Evolutionary conservation across 1,140 invertebrate genomes (phyloP).

Genomic region (Calliphora vicina): DNA sequence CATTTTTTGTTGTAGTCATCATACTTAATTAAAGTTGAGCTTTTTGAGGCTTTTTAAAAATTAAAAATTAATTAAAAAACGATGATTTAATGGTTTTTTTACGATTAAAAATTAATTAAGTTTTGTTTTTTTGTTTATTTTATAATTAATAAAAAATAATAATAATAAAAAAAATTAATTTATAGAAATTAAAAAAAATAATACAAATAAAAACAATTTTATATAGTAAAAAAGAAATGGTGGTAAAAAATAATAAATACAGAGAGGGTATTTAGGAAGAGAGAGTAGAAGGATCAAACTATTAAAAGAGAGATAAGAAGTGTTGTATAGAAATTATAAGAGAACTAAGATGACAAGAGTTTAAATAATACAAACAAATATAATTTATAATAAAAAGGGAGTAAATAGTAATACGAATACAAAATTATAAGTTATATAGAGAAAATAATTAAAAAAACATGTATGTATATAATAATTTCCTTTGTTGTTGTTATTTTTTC

Average conservation of each 20-base stretch:
- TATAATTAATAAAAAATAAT: not conserved
- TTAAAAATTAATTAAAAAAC: slow-evolving; percentile 19
- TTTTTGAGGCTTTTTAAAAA: slow-evolving; percentile 8
- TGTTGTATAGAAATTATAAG: slow-evolving; percentile 34
- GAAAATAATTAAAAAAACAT: slow-evolving; percentile 22
- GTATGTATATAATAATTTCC: slow-evolving; percentile 21
- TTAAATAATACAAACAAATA: slow-evolving; percentile 36
- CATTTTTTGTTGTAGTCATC: not conserved
- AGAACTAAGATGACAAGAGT: not conserved
- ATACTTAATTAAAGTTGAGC: not conserved
- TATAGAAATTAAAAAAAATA: slow-evolving; percentile 33
- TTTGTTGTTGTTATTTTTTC: too few relatives aligned
- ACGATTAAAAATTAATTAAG: slow-evolving; percentile 22
- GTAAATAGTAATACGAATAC: not conserved
- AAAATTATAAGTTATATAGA: slow-evolving; percentile 15
- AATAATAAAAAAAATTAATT: slow-evolving; percentile 29
- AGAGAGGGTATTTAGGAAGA: not conserved
- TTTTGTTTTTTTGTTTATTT: slow-evolving; percentile 22
- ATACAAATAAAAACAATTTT: slow-evolving; percentile 35
- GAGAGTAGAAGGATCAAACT: not conserved
- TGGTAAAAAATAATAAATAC: not conserved
- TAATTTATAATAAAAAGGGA: not conserved
- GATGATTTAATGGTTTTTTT: slow-evolving; percentile 25
- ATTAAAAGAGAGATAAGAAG: too few relatives aligned
- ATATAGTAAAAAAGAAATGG: slow-evolving; percentile 18